Evolutionary conservation across 1,140 invertebrate species (phyloP).

Genomic region (Proales similis): DNA sequence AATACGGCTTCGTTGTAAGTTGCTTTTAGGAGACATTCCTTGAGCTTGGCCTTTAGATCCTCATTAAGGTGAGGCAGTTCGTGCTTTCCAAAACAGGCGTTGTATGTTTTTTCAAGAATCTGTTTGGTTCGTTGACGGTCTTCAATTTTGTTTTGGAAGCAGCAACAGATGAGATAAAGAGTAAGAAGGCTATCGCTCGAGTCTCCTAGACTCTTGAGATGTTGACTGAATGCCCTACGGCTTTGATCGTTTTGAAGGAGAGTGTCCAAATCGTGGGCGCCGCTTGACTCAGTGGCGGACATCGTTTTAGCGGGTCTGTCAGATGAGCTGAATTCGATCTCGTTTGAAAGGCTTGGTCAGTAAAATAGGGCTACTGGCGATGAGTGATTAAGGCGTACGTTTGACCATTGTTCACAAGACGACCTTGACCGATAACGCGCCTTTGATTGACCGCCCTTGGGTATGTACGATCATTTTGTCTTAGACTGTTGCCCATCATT

Average conservation of each 20-base stretch:
- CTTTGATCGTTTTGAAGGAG: constrained; percentile 20
- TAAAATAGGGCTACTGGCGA: no score
- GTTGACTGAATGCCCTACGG: constrained; percentile 13
- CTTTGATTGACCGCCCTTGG: no score
- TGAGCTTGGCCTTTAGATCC: constrained; percentile 21
- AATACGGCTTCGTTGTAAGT: constrained; percentile 33
- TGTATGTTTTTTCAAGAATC: constrained; percentile 33
- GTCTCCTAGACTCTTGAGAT: constrained; percentile 23
- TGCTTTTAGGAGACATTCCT: constrained; percentile 20
- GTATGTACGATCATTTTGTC: no score
- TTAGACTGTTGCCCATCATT: no score
- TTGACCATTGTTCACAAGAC: no score
- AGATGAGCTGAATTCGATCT: no score
- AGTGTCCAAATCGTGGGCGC: no score
- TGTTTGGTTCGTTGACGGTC: constrained; percentile 30
- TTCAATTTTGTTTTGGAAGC: constrained; percentile 31
- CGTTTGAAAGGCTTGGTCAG: no score
- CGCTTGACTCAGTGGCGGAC: no score
- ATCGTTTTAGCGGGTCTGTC: no score
- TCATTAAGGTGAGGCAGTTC: constrained; percentile 12
- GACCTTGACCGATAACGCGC: no score
- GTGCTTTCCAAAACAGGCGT: constrained; percentile 28
- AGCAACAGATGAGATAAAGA: constrained; percentile 25
- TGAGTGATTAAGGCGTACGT: no score
- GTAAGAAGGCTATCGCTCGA: constrained; percentile 35